phyloP scores from a whole-genome alignment of 1,140 invertebrate genomes.

The Drosophila sproati region DNA sequence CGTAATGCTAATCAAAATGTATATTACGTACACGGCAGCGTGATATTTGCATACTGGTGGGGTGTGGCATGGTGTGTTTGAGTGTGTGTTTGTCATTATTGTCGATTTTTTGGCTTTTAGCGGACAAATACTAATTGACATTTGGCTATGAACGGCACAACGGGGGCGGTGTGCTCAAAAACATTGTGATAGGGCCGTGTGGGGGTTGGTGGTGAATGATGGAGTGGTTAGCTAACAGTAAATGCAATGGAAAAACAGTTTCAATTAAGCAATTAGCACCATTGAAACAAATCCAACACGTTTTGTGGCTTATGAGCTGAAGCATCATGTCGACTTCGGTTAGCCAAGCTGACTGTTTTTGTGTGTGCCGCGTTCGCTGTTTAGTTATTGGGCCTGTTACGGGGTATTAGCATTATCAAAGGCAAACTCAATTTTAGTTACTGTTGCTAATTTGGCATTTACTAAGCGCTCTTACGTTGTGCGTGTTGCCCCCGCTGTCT shows the following conservation, averaged over 20 bases:
- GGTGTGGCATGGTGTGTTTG: not conserved
- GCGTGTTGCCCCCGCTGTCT: not conserved
- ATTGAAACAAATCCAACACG: slow-evolving; percentile 83
- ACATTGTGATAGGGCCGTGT: not conserved
- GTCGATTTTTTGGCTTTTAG: slow-evolving; percentile 79
- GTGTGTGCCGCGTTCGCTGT: slow-evolving; percentile 12
- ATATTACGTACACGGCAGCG: slow-evolving; percentile 73
- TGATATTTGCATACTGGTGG: slow-evolving; percentile 47
- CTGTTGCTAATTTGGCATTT: slow-evolving; percentile 69
- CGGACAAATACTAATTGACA: slow-evolving; percentile 79
- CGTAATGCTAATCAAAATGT: slow-evolving; percentile 71
- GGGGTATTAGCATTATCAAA: slow-evolving; percentile 55
- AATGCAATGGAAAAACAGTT: slow-evolving; percentile 78
- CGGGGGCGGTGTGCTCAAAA: not conserved
- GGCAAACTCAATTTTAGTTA: slow-evolving; percentile 57
- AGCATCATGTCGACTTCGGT: slow-evolving; percentile 75
- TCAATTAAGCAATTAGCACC: slow-evolving; percentile 82
- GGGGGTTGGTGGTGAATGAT: not conserved
- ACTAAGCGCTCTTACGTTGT: slow-evolving; percentile 13
- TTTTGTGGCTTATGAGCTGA: slow-evolving; percentile 81
- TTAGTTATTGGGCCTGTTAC: slow-evolving; percentile 53
- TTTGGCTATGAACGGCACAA: slow-evolving; percentile 66
- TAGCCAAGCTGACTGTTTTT: slow-evolving; percentile 28
- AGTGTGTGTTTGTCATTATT: slow-evolving; percentile 41
- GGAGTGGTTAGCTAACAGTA: slow-evolving; percentile 48